Evolutionary conservation across 2,888 invertebrate species (phyloP).

Genomic region (Dryobota labecula): DNA sequence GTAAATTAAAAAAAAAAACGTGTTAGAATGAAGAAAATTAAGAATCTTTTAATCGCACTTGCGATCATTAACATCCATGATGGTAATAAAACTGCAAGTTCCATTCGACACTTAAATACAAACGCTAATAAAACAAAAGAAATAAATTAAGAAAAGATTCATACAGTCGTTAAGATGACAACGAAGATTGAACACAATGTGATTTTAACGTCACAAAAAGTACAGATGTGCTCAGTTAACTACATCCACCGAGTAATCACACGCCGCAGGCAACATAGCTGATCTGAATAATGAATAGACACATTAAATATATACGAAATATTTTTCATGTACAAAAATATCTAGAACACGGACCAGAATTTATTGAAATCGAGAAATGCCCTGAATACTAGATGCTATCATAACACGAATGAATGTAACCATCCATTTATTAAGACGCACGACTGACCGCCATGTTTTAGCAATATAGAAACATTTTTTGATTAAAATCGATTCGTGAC

Average conservation of each 20-base stretch:
- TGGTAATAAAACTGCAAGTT: conserved; percentile 25
- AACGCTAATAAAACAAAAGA: conserved; percentile 13
- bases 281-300: conserved; percentile 42
- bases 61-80: not conserved
- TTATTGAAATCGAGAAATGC: conserved; percentile 67
- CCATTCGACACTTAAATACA: conserved; percentile 29
- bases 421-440: conserved; percentile 60
- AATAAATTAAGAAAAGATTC: conserved; percentile 32
- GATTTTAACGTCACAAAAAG: conserved; percentile 45
- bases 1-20: not conserved
- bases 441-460: conserved; percentile 59
- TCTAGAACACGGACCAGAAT: conserved; percentile 56
- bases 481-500: conserved; percentile 72
- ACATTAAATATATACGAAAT: conserved; percentile 41
- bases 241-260: conserved; percentile 28
- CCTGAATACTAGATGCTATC: conserved; percentile 69
- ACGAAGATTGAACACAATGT: conserved; percentile 46
- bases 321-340: conserved; percentile 49
- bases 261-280: conserved; percentile 28
- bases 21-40: not conserved
- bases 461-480: conserved; percentile 56
- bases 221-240: conserved; percentile 21
- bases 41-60: not conserved
- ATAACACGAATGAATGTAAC: conserved; percentile 60
- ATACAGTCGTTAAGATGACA: conserved; percentile 50